Conservation (phyloP, 2,113 vertebrate species). For the Proteles cristata region DNA sequence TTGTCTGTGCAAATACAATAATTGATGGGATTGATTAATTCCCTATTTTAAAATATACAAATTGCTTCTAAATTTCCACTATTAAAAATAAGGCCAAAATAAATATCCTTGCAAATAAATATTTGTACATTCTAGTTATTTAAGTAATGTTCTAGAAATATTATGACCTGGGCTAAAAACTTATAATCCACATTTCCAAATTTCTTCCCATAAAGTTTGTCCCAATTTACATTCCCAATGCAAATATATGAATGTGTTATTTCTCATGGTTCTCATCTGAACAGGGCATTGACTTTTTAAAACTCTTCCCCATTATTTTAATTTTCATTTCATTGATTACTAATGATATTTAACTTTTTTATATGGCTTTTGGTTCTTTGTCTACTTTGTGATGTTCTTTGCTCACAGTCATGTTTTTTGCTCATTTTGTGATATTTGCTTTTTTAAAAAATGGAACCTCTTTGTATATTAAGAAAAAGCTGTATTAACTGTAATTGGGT, state of each 20-base stretch:
- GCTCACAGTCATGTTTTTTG: background rate
- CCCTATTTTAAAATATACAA: background rate
- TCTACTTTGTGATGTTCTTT: background rate
- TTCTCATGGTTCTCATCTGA: background rate
- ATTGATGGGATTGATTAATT: background rate
- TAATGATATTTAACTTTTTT: background rate
- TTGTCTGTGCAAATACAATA: background rate
- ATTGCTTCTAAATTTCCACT: slow-evolving; percentile 4
- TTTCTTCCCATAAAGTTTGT: background rate
- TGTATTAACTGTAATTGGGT: background rate
- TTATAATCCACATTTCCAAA: background rate
- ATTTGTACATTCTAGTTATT: background rate
- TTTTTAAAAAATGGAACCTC: slow-evolving; percentile 47
- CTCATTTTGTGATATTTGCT: background rate
- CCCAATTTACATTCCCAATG: background rate
- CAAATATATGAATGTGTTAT: background rate
- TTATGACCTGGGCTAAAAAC: background rate
- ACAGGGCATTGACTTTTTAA: background rate
- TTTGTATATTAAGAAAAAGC: slow-evolving; percentile 30
- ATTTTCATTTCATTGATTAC: slow-evolving; percentile 34
- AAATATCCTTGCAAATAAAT: slow-evolving; percentile 19
- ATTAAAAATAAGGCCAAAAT: background rate
- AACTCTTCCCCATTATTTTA: background rate
- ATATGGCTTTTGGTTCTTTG: background rate
- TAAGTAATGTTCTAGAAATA: slow-evolving; percentile 36